A percentile compares a stretch with the other conserved stretches of the same genome.
Conservation (phyloP, 1,140 invertebrate species). For the Cataglyphis hispanica region DNA sequence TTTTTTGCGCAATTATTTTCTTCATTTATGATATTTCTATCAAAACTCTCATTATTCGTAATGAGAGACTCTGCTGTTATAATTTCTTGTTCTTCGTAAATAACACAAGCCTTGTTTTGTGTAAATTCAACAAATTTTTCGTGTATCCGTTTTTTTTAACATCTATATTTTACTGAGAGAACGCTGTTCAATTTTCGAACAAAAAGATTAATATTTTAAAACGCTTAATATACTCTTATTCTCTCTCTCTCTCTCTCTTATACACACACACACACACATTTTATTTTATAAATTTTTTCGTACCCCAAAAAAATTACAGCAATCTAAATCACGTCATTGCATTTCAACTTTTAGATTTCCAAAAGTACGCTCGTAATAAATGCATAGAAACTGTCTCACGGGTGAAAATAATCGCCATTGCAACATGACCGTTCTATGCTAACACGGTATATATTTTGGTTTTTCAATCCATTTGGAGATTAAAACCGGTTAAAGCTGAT, state of each 20-base stretch:
- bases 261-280: too few relatives aligned
- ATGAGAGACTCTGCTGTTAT: not conserved
- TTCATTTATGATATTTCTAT: not conserved
- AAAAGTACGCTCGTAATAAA: conserved; percentile 22
- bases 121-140: conserved; percentile 41
- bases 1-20: not conserved
- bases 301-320: not conserved
- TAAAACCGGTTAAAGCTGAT: not conserved
- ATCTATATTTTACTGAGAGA: conserved; percentile 5
- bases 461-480: conserved; percentile 3
- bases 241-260: too few relatives aligned
- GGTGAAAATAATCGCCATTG: conserved; percentile 10
- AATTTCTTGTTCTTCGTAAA: conserved; percentile 22
- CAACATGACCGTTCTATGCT: not conserved
- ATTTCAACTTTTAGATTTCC: not conserved
- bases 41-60: not conserved
- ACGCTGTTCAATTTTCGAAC: not conserved
- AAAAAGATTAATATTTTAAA: conserved; percentile 33
- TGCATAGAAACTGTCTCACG: not conserved
- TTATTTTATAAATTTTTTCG: conserved; percentile 8
- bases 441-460: not conserved
- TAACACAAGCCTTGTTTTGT: not conserved
- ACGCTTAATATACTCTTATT: conserved; percentile 8
- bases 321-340: conserved; percentile 27
- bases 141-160: not conserved